Conservation (phyloP, 2,797 vertebrate genomes). For the Pipistrellus pipistrellus region DNA sequence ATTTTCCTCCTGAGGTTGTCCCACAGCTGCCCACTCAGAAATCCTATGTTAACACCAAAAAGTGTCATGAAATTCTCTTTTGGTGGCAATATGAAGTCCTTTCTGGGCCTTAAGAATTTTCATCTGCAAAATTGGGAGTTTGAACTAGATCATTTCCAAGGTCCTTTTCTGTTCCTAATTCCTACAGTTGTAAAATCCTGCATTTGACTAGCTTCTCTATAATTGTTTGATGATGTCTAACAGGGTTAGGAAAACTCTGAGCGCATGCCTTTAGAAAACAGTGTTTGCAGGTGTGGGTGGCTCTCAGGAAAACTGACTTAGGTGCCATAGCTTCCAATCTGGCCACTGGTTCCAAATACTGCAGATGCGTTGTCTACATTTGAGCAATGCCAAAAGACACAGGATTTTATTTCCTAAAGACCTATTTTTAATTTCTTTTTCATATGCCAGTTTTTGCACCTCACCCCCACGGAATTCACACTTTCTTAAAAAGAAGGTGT, state of each 20-base stretch:
- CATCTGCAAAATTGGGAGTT: neutral
- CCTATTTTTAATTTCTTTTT: slow-evolving; percentile 81
- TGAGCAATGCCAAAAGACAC: slow-evolving; percentile 63
- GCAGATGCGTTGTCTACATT: slow-evolving; percentile 15
- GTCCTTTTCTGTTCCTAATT: neutral
- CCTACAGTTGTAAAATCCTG: neutral
- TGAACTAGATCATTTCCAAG: neutral
- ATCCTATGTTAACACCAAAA: neutral
- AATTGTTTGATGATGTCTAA: slow-evolving; percentile 42
- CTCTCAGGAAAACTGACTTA: slow-evolving; percentile 47
- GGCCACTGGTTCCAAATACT: neutral
- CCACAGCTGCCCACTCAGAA: neutral
- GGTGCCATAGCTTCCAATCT: slow-evolving; percentile 35
- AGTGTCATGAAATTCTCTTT: neutral
- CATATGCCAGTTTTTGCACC: slow-evolving; percentile 78
- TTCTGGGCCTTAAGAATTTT: neutral
- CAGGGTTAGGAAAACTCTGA: slow-evolving; percentile 55
- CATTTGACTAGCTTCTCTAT: neutral
- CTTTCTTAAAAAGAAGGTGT: slow-evolving; percentile 81
- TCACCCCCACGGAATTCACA: slow-evolving; percentile 80
- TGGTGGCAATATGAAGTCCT: neutral
- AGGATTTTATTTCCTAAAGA: slow-evolving; percentile 79
- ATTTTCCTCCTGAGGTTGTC: neutral
- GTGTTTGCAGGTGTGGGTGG: neutral
- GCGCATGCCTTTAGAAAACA: slow-evolving; percentile 22